Evolutionary conservation across 2,797 vertebrate genomes (phyloP), one percentile per base, ranked within the genome.

Genomic region (Saguinus oedipus): DNA sequence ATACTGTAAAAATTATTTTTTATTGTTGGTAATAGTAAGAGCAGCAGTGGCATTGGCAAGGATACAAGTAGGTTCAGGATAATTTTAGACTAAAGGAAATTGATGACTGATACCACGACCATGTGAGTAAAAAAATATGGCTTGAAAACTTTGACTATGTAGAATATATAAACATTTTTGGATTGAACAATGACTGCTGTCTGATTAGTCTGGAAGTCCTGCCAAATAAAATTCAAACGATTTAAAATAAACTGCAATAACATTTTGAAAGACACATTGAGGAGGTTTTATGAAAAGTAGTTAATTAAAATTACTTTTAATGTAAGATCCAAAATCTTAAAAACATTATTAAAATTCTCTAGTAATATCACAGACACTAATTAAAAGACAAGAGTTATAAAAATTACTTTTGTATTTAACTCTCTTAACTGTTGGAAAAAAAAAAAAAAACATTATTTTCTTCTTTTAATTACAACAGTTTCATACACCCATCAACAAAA

Each of bases 351-450:
- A 94, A 98, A 98, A 92, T 57, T 96, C 76, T 48, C 80, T 94
- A 92, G 27, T 93, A 97, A 91, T 80, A 90, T 1, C 36, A 95
- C 30, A 97, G 48, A 96, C 87, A 93, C 72, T 97, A 97, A 98
- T 98, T 98, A 97, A 98, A 98, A 27, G 72, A 92, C 72, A 93
- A 94, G 53, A 59, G 88, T 97, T 96, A 95, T 6, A 97, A 87
- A 98, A 97, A 96, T 98, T 42, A 96, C 55, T 92, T 95, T 46
- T 93, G 48, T 95, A 82, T 68, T 33, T 93, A 97, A 97, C 80
- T 97, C 86, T 95, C 48, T 84, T 80, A 96, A 95, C 42, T 78
- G 0, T 64, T 96, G 85, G 36, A 36, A 36, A 50, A 93, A 98
- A 57, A 90, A 93, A 96, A 33, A 46, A 80, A 97, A 93, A 30